phyloP scores from a whole-genome alignment of 2,888 invertebrate genomes.

The Netelia virgata region DNA sequence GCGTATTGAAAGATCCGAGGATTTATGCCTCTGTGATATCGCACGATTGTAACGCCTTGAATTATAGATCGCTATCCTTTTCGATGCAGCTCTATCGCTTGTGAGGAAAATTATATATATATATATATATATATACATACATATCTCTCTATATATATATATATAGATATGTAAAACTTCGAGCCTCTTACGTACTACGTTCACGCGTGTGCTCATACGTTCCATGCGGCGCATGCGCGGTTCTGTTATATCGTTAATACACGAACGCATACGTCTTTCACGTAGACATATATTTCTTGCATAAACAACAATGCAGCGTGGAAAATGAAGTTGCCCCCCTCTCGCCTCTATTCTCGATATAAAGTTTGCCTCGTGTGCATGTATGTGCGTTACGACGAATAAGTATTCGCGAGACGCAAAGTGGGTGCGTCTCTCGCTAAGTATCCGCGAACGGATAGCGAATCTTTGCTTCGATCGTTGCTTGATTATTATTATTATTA shows the following conservation, averaged over 20 bases:
- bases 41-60: slow-evolving; percentile 82
- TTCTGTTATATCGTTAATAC: slow-evolving; percentile 56
- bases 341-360: slow-evolving; percentile 42
- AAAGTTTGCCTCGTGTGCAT: slow-evolving; percentile 39
- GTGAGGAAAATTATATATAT: slow-evolving; percentile 31
- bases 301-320: slow-evolving; percentile 73
- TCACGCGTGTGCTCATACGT: slow-evolving; percentile 46
- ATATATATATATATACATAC: no score
- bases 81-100: slow-evolving; percentile 25
- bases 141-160: no score
- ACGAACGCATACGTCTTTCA: slow-evolving; percentile 9
- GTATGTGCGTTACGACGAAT: slow-evolving; percentile 5
- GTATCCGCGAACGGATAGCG: slow-evolving; percentile 51
- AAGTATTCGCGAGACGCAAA: slow-evolving; percentile 38
- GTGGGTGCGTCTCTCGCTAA: slow-evolving; percentile 68
- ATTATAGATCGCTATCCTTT: slow-evolving; percentile 74
- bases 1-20: slow-evolving; percentile 80
- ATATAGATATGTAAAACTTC: no score
- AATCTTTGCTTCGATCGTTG: slow-evolving; percentile 45
- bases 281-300: slow-evolving; percentile 28
- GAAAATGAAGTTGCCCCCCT: slow-evolving; percentile 78
- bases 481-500: slow-evolving; percentile 39
- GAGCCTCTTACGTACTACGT: slow-evolving; percentile 21
- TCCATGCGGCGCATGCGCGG: slow-evolving; percentile 41
- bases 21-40: slow-evolving; percentile 78